phyloP scores from a whole-genome alignment of 2,888 invertebrate species.

The Tromatobia lineatoria region DNA sequence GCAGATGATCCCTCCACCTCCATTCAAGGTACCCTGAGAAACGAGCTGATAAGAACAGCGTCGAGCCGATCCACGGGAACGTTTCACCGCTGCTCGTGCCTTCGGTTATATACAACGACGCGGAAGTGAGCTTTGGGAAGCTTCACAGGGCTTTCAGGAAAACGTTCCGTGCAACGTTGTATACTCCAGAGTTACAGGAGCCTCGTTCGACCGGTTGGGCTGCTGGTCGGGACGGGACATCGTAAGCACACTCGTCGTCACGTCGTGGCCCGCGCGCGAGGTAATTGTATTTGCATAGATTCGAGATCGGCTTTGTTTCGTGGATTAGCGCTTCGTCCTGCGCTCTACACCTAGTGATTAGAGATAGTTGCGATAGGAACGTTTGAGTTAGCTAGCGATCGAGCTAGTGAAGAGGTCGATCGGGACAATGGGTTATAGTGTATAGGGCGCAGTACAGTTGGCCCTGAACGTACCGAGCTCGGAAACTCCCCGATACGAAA shows the following conservation, averaged over 20 bases:
- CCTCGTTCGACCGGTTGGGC: slow-evolving; percentile 7
- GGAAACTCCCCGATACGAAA: slow-evolving; percentile 30
- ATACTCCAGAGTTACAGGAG: slow-evolving; percentile 4
- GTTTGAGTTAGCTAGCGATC: slow-evolving; percentile 48
- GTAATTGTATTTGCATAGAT: slow-evolving; percentile 84
- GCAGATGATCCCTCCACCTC: slow-evolving; percentile 79
- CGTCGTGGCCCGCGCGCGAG: slow-evolving; percentile 66
- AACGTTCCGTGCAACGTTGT: slow-evolving; percentile 28
- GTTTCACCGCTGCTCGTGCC: slow-evolving; percentile 44
- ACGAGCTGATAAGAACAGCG: slow-evolving; percentile 81
- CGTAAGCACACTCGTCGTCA: slow-evolving; percentile 41
- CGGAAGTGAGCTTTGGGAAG: slow-evolving; percentile 2
- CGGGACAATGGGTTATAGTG: slow-evolving; percentile 18
- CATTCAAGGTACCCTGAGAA: slow-evolving; percentile 81
- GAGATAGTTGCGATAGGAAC: slow-evolving; percentile 70
- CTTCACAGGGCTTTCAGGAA: slow-evolving; percentile 42
- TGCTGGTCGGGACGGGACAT: slow-evolving; percentile 11
- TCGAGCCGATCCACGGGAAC: slow-evolving; percentile 68
- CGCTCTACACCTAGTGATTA: slow-evolving; percentile 76
- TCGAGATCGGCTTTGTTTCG: slow-evolving; percentile 78
- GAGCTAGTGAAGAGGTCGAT: slow-evolving; percentile 34
- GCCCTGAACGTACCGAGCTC: slow-evolving; percentile 6
- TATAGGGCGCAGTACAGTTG: slow-evolving; percentile 17
- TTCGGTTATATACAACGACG: slow-evolving; percentile 45
- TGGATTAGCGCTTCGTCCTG: slow-evolving; percentile 77